Evolutionary conservation across 2,888 invertebrate genomes (phyloP).

Genomic region (Cybosia mesomella): DNA sequence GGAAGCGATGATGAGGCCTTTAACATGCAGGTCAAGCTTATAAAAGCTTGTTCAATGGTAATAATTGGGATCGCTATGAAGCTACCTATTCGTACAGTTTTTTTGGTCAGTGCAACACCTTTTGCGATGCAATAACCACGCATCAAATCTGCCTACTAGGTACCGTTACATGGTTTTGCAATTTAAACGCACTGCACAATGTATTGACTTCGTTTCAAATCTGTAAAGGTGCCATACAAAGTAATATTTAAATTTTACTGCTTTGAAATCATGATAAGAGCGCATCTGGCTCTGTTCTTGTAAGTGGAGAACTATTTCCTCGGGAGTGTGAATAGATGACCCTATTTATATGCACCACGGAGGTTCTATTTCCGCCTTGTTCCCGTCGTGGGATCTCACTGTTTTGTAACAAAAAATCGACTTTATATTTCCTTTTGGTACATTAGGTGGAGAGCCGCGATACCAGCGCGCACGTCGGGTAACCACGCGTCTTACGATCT

Average conservation of each 20-base stretch:
- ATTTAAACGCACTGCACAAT: not conserved
- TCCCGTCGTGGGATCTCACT: slow-evolving; percentile 40
- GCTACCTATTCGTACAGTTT: not conserved
- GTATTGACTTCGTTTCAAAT: not conserved
- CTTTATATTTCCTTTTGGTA: slow-evolving; percentile 42
- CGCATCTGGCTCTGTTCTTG: not conserved
- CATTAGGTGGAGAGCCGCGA: slow-evolving; percentile 26
- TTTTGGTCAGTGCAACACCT: not conserved
- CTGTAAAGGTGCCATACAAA: not conserved
- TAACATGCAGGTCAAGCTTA: not conserved
- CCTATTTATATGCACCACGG: slow-evolving; percentile 45
- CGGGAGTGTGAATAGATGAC: slow-evolving; percentile 8
- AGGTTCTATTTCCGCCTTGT: slow-evolving; percentile 45
- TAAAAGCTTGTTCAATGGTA: not conserved
- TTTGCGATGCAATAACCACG: not conserved
- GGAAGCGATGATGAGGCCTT: not conserved
- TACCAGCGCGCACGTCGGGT: slow-evolving; percentile 17
- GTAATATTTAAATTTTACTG: not conserved
- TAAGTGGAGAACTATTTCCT: slow-evolving; percentile 25
- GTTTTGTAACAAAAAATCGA: slow-evolving; percentile 42
- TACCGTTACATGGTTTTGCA: not conserved
- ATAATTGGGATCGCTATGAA: not conserved
- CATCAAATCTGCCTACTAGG: not conserved
- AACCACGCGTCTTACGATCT: slow-evolving; percentile 15
- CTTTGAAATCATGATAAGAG: not conserved